Evolutionary conservation across 2,797 vertebrate species (phyloP), one percentile per base, ranked within the genome.

Genomic region (Myiothlypis coronata): DNA sequence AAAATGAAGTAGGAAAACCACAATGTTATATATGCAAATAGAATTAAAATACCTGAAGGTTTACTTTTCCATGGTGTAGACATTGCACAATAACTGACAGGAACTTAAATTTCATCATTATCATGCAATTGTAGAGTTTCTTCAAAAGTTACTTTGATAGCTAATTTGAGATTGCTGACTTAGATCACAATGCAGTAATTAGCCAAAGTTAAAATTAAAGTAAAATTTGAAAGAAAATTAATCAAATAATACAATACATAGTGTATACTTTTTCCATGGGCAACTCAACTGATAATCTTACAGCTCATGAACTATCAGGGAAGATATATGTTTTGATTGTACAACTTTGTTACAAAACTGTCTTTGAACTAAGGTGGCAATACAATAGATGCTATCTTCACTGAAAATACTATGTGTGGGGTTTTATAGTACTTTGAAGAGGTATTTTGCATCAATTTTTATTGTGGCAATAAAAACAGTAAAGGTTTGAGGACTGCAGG

Each of bases 91-190:
- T 72, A 92, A 79, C 77, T 3, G 12, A 61, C 9, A 50, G 43
- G 35, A 72, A 78, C 85, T 74, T 76, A 75, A 65, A 79, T 89
- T 90, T 92, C 30, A 18, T 86, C 69, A 64, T 84, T 84, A 77
- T 41, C 50, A 28, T 59, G 32, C 82, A 53, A 69, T 72, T 60
- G 59, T 56, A 87, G 57, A 49, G 32, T 86, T 87, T 69, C 93
- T 90, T 92, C 93, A 90, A 81, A 96, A 97, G 92, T 96, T 92
- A 94, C 53, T 26, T 55, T 47, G 77, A 68, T 95, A 86, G 85
- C 89, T 94, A 80, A 84, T 83, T 74, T 91, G 65, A 89, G 88
- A 92, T 74, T 71, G 28, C 90, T 87, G 91, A 88, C 90, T 92
- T 92, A 83, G 77, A 89, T 93, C 91, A 82, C 83, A 95, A 87